A percentile compares a stretch with the other conserved stretches of the same genome.
Evolutionary conservation across 2,113 vertebrate species (phyloP).

Genomic region (Platysternon megacephalum): DNA sequence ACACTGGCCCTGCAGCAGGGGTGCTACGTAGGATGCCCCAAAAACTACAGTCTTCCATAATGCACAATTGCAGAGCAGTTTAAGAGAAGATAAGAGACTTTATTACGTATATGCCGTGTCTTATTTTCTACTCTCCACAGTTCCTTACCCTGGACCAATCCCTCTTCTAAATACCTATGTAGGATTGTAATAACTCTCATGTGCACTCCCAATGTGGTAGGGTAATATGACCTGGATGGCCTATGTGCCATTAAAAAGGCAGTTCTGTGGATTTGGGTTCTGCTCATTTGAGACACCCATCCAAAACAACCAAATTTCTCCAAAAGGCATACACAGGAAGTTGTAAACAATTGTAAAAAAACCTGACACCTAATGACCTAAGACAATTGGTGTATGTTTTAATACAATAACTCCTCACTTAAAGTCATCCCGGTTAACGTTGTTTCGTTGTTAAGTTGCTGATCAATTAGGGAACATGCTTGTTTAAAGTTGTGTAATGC

Average conservation of each 20-base stretch:
- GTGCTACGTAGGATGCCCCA: background rate
- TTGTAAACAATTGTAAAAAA: too few species aligned
- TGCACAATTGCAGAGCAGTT: background rate
- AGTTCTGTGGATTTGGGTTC: background rate
- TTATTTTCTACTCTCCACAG: background rate
- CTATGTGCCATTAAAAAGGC: background rate
- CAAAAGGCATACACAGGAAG: too few species aligned
- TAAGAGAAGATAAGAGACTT: background rate
- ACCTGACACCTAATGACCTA: too few species aligned
- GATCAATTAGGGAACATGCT: too few species aligned
- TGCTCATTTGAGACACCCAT: background rate
- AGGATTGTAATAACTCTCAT: background rate
- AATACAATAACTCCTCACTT: too few species aligned
- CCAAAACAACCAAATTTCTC: background rate
- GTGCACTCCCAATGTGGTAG: background rate
- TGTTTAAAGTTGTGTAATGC: too few species aligned
- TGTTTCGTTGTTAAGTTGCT: too few species aligned
- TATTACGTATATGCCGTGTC: background rate
- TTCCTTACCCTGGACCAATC: background rate
- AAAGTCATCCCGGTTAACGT: too few species aligned
- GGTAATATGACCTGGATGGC: background rate
- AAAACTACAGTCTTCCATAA: background rate
- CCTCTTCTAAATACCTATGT: background rate
- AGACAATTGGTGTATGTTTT: too few species aligned
- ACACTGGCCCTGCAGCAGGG: background rate